Base-by-base conservation (phyloP, 2,888 invertebrate genomes). In the Ariolimax columbianus region DNA sequence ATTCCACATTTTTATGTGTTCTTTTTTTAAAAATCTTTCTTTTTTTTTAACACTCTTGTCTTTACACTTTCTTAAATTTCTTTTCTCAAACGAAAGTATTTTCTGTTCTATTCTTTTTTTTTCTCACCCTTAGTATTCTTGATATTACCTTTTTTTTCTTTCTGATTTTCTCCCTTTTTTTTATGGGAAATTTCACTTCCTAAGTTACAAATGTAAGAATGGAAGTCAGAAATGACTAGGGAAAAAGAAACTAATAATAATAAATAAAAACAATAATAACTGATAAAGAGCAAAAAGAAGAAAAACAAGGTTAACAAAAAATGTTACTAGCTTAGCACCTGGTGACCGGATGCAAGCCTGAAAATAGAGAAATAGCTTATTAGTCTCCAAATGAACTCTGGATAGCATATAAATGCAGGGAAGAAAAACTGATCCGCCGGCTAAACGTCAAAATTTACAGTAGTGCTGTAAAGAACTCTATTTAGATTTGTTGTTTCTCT, bases 271-370 rank as follows among this genome's bases (percentile, higher is more conserved):
- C 11, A 38, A 51, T 4, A 14, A 33, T 7, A 51, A n/a, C n/a
- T n/a, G n/a, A n/a, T n/a, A n/a, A n/a, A 33, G 23, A 51, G 9
- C 4, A 75, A 75, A 33, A 17, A n/a, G 14, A 33, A 51, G 40
- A 33, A 51, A 75, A 51, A 33, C 19, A 51, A 75, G 51, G 23
- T 3, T 26, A 26, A 78, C 68, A 70, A 51, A 51, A 55, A 66
- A 26, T 33, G 33, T 2, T 55, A 36, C 36, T 70, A 83, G 83
- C 83, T 78, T 83, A 33, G 78, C 83, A 83, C 83, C 83, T 78
- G 38, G 47, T 47, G 83, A 36, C 19, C 59, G 19, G 78, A 83
- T 83, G 83, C 77, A 83, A 83, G 83, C 83, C 83, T 83, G 83
- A 83, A 83, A 83, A 72, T n/a, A 77, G 40, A 78, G 47, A 68